Evolutionary conservation across 2,113 vertebrate species (phyloP), one percentile per base, ranked within the genome.

Genomic region (Rhombomys opimus): DNA sequence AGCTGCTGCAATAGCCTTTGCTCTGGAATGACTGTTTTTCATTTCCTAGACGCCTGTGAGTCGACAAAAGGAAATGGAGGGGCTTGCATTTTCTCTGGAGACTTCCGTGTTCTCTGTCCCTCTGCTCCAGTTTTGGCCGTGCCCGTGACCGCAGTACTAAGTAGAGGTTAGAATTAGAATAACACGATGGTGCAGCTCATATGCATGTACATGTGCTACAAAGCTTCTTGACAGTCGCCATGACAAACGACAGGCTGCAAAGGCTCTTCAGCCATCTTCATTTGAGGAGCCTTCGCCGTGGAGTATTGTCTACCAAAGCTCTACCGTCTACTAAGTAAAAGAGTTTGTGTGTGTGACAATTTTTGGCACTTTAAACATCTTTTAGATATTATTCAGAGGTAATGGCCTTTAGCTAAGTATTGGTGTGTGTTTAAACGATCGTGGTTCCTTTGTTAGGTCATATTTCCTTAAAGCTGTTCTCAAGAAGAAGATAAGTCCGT

Each of bases 81-180:
- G 93, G 82, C 96, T 89, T 80, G 95, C 84, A 87, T 91, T 95
- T 97, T 89, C 68, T 95, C 82, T 76, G 70, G 30, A 92, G 67
- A 93, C n/a, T 96, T 96, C 95, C n/a, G 27, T 84, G 25, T 87
- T 91, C 89, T 97, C 89, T 96, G 89, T 93, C 94, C 70, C 82
- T 92, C 90, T 96, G 50, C 22, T 90, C 78, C 46, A 95, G 59
- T 89, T 89, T 96, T 95, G 92, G 92, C 89, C 91, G 87, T 84
- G 77, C 87, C 88, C 50, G 14, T 86, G 76, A 89, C 59, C 78
- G 67, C 80, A 87, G 82, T 84, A 81, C 72, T 97, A 93, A 94
- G 80, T 93, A 89, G 85, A 93, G 91, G 30, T 91, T 97, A 96
- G 95, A 97, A 97, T 97, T 95, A 97, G 96, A 96, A 78, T 89